Percentiles rank a stretch among this genome's conserved stretches.
Conservation (phyloP, 1,140 invertebrate genomes). For the Helicoverpa zea region DNA sequence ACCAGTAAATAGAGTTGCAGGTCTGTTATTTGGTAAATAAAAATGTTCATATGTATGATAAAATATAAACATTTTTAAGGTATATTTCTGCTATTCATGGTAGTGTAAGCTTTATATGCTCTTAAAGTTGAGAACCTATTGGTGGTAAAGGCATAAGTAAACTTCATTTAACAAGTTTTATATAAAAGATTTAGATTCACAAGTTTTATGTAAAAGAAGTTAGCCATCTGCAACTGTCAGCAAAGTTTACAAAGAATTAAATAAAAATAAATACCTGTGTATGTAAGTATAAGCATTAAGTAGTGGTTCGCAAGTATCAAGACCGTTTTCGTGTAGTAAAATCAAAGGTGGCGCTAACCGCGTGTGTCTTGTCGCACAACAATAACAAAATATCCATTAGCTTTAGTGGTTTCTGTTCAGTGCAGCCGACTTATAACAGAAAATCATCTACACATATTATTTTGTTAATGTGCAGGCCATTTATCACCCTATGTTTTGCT, state of each 20-base stretch:
- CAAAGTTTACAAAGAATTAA: too few relatives aligned
- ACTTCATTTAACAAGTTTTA: too few relatives aligned
- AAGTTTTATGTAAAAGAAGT: too few relatives aligned
- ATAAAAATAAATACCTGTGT: too few relatives aligned
- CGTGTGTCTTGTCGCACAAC: slow-evolving; percentile 82
- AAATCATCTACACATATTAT: slow-evolving; percentile 33
- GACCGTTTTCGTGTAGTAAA: slow-evolving; percentile 46
- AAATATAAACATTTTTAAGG: too few relatives aligned
- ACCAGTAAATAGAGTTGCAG: slow-evolving; percentile 10
- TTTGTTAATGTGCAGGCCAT: slow-evolving; percentile 41
- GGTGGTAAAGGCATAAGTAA: too few relatives aligned
- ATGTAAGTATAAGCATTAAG: background rate
- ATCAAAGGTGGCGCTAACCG: slow-evolving; percentile 79
- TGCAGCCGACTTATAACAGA: slow-evolving; percentile 32
- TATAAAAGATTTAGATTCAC: too few relatives aligned
- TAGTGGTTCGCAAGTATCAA: slow-evolving; percentile 61
- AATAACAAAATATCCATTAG: slow-evolving; percentile 86
- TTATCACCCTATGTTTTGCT: slow-evolving; percentile 18
- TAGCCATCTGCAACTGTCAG: too few relatives aligned
- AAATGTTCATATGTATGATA: too few relatives aligned
- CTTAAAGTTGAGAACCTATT: too few relatives aligned
- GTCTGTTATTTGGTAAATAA: background rate
- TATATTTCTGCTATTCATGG: too few relatives aligned
- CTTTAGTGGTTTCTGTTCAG: slow-evolving; percentile 71
- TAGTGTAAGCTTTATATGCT: too few relatives aligned